Evolutionary conservation across 2,113 vertebrate genomes (phyloP).

Genomic region (Aleadryas rufinucha): DNA sequence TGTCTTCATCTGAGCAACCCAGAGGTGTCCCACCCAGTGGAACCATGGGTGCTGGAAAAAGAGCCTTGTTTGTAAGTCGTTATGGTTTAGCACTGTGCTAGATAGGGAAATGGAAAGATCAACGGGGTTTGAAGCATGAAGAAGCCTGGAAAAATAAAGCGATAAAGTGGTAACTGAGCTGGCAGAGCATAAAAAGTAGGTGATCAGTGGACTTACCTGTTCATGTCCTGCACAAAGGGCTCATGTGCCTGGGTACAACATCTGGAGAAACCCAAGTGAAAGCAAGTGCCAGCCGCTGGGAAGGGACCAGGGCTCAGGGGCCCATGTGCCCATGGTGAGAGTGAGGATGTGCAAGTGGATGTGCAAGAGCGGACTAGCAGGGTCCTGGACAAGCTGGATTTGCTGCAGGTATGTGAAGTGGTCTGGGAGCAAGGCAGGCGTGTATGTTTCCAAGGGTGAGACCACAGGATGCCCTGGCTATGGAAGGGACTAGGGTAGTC

Average conservation of each 20-base stretch:
- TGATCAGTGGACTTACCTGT: background rate
- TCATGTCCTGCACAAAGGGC: background rate
- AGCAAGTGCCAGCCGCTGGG: fast-evolving
- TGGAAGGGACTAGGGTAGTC: background rate
- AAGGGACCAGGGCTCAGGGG: background rate
- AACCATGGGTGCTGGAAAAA: background rate
- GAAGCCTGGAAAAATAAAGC: background rate
- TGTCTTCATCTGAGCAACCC: background rate
- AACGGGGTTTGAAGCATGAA: background rate
- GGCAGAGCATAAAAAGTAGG: background rate
- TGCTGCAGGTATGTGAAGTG: background rate
- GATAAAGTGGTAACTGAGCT: background rate
- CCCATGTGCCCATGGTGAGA: fast-evolving
- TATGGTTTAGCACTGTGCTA: background rate
- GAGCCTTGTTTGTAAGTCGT: background rate
- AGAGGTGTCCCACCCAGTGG: background rate
- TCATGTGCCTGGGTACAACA: background rate
- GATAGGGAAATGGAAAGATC: background rate
- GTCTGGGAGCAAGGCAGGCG: background rate
- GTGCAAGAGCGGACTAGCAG: too few species aligned
- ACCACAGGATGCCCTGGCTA: background rate
- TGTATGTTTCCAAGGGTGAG: background rate
- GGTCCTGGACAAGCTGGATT: background rate
- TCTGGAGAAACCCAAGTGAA: background rate
- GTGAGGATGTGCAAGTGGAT: too few species aligned